A percentile compares a stretch with the other conserved stretches of the same genome.
These are phyloP conservation scores for Macquaria ambigua DNA, from an alignment of 2,113 vertebrate genomes.

Conservation along the genomic window DNA sequence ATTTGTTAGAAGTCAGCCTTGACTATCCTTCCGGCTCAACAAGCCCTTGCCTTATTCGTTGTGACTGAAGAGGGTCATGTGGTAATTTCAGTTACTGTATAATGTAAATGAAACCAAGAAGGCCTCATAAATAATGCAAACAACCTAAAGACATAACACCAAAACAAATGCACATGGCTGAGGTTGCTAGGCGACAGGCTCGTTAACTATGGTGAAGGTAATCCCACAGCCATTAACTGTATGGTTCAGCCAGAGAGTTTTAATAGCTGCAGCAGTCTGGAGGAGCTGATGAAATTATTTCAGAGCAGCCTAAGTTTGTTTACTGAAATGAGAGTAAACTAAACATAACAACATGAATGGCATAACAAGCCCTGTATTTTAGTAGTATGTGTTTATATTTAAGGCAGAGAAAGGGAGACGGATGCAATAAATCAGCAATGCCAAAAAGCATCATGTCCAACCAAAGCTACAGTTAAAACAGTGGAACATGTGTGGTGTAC, in stretches of 20 bases:
- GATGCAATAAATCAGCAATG: neutral
- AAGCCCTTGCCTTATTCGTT: slow-evolving; percentile 4
- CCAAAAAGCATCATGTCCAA: neutral
- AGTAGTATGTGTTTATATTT: neutral
- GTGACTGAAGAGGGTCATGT: slow-evolving; percentile 24
- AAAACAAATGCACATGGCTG: slow-evolving; percentile 53
- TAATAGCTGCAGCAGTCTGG: slow-evolving; percentile 28
- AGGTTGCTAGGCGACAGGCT: slow-evolving; percentile 43
- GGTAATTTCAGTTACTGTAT: slow-evolving; percentile 17
- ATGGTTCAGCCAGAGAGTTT: slow-evolving; percentile 6
- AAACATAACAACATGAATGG: slow-evolving; percentile 8
- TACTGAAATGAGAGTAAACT: slow-evolving; percentile 16
- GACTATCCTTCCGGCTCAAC: neutral
- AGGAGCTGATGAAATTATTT: slow-evolving; percentile 50
- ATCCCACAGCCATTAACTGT: slow-evolving; percentile 25
- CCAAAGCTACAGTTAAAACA: neutral
- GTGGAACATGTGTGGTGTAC: neutral
- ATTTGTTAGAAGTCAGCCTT: neutral
- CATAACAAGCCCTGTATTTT: neutral
- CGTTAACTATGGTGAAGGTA: slow-evolving; percentile 32
- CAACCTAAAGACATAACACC: slow-evolving; percentile 34
- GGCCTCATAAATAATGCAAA: slow-evolving; percentile 46
- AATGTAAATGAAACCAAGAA: slow-evolving; percentile 26
- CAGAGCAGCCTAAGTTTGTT: slow-evolving; percentile 33
- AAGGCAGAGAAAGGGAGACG: neutral